phyloP scores from a whole-genome alignment of 2,888 invertebrate genomes.

The Periphyllus acericola region DNA sequence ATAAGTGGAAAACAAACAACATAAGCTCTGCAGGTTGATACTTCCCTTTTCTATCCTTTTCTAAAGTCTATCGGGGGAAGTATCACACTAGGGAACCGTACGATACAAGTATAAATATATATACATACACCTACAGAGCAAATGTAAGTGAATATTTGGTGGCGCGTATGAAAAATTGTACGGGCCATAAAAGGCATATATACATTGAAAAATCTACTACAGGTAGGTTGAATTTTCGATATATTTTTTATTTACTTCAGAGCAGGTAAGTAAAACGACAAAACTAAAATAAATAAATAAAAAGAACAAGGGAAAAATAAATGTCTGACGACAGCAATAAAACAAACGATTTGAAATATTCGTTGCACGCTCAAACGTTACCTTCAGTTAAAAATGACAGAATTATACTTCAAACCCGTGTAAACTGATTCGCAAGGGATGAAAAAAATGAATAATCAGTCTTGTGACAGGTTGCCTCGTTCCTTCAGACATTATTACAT shows the following conservation, averaged over 20 bases:
- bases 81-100: slow-evolving; percentile 49
- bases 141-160: slow-evolving; percentile 56
- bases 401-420: slow-evolving; percentile 52
- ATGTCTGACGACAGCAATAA: slow-evolving; percentile 55
- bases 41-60: neutral
- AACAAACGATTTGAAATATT: slow-evolving; percentile 56
- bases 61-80: neutral
- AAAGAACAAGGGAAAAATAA: slow-evolving; percentile 14
- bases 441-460: slow-evolving; percentile 62
- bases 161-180: slow-evolving; percentile 46
- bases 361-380: slow-evolving; percentile 48
- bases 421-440: slow-evolving; percentile 54
- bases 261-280: slow-evolving; percentile 13
- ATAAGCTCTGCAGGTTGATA: neutral
- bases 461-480: slow-evolving; percentile 44
- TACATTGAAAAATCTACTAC: slow-evolving; percentile 11
- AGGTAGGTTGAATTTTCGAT: slow-evolving; percentile 44
- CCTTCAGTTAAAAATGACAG: slow-evolving; percentile 56
- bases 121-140: neutral
- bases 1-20: slow-evolving; percentile 54
- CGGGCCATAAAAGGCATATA: slow-evolving; percentile 7
- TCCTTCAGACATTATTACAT: slow-evolving; percentile 47
- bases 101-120: neutral
- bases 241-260: slow-evolving; percentile 12
- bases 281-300: slow-evolving; percentile 18